A percentile compares a stretch with the other conserved stretches of the same genome.
These are phyloP conservation scores for Azemiops feae DNA, from an alignment of 2,113 vertebrate species.

Conservation along the genomic window DNA sequence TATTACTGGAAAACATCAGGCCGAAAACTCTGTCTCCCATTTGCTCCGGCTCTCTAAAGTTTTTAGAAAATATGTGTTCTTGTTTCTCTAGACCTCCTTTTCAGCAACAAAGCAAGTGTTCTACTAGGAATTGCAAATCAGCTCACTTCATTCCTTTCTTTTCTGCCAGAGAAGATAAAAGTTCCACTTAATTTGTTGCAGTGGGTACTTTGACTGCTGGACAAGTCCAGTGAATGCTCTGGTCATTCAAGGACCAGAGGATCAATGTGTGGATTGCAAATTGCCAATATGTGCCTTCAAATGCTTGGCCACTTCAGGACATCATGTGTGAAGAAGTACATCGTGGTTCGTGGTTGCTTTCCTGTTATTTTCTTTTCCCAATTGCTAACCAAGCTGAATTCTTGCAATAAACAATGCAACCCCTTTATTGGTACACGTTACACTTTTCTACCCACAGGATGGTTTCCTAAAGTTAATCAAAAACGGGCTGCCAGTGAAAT, in stretches of 20 bases:
- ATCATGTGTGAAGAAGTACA: background rate
- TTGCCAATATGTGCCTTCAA: background rate
- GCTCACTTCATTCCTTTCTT: background rate
- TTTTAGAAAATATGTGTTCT: background rate
- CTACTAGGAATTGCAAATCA: background rate
- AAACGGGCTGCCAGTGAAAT: background rate
- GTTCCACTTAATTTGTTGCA: background rate
- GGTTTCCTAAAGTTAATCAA: background rate
- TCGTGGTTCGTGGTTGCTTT: background rate
- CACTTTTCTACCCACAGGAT: background rate
- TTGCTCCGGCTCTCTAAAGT: background rate
- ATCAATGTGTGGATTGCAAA: background rate
- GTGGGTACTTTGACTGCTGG: background rate
- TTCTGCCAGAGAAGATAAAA: background rate
- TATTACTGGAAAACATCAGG: background rate
- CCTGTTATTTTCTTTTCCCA: background rate
- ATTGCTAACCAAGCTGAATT: too few relatives aligned
- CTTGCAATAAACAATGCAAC: background rate
- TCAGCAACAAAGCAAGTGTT: background rate
- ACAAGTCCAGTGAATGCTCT: background rate
- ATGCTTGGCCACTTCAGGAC: background rate
- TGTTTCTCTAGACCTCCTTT: background rate
- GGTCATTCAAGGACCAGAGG: background rate
- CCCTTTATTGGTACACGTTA: background rate
- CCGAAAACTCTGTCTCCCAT: background rate